Percentiles rank a stretch among this genome's conserved stretches.
These are phyloP conservation scores for Lerista edwardsae DNA, from an alignment of 2,797 vertebrate species.

Conservation along the genomic window DNA sequence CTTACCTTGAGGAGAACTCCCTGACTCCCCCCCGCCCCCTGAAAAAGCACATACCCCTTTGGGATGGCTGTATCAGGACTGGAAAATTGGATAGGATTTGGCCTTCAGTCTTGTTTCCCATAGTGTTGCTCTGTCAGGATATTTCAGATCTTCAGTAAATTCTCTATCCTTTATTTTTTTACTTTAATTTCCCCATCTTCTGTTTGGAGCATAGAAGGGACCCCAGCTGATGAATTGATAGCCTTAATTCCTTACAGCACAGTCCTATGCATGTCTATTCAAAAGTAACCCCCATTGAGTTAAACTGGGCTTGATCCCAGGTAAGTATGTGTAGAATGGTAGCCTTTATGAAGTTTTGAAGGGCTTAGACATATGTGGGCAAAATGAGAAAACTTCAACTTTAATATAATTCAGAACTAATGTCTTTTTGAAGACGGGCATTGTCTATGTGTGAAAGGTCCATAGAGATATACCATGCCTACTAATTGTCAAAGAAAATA, in stretches of 20 bases:
- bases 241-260: not conserved
- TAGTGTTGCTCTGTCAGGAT: not conserved
- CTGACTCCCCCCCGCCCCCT: too few relatives aligned
- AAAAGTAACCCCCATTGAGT: too few relatives aligned
- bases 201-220: not conserved
- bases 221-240: not conserved
- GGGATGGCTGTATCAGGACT: too few relatives aligned
- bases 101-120: too few relatives aligned
- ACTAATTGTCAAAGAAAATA: not conserved
- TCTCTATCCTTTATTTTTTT: not conserved
- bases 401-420: not conserved
- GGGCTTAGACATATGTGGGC: not conserved
- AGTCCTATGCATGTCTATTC: too few relatives aligned
- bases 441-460: not conserved
- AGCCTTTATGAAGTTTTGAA: not conserved
- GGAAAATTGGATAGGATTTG: too few relatives aligned
- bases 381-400: not conserved
- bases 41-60: too few relatives aligned
- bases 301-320: too few relatives aligned
- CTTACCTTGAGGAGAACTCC: too few relatives aligned
- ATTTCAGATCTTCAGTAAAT: not conserved
- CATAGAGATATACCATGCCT: not conserved
- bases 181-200: not conserved
- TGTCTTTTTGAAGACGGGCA: not conserved
- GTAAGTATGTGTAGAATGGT: too few relatives aligned